These are phyloP conservation scores for Axis porcinus DNA, from an alignment of 2,113 vertebrate genomes.

Conservation along the genomic window DNA sequence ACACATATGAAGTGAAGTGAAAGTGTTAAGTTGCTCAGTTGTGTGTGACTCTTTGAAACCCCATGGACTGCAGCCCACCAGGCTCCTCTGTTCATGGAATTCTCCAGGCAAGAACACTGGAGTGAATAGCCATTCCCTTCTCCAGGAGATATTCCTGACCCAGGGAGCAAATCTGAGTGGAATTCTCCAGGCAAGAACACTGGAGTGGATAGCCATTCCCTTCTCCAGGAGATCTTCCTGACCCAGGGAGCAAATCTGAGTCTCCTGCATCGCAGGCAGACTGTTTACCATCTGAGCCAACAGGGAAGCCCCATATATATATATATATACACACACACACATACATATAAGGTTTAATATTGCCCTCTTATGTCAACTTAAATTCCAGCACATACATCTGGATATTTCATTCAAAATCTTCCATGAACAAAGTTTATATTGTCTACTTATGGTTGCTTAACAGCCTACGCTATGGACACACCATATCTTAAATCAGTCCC, in stretches of 20 bases:
- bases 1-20: not conserved
- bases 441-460: fast-evolving
- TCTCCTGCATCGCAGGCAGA: not conserved
- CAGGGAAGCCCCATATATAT: not conserved
- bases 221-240: not conserved
- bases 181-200: not conserved
- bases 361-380: not conserved
- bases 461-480: not conserved
- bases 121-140: too few relatives aligned
- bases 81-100: not conserved
- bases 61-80: not conserved
- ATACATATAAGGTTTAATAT: fast-evolving
- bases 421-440: fast-evolving
- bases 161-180: not conserved
- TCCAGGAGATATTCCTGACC: too few relatives aligned
- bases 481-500: fast-evolving
- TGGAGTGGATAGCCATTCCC: not conserved
- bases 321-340: fast-evolving
- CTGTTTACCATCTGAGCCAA: not conserved
- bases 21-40: not conserved
- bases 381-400: not conserved
- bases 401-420: not conserved
- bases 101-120: not conserved
- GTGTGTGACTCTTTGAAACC: not conserved
- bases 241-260: not conserved